Evolutionary conservation across 2,888 invertebrate genomes (phyloP), one percentile per base, ranked within the genome.

Genomic region (Biston stratarius): DNA sequence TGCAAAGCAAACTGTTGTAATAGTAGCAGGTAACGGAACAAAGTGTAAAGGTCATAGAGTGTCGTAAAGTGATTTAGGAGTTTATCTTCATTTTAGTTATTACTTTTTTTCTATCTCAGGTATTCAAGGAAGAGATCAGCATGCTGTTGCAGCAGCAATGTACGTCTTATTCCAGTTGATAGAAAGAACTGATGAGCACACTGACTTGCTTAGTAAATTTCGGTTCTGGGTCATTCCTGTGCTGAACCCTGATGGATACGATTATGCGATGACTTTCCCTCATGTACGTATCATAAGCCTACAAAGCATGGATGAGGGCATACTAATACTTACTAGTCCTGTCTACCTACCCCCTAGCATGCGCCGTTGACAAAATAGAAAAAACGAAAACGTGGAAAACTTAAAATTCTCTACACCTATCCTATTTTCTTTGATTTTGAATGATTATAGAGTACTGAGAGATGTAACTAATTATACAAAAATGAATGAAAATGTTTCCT

Each of bases 181-280:
- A 67, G 92, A 93, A 72, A 85, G 85, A 7, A 90, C 85, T 34
- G 87, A 89, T 1, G 73, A 83, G 12, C 91, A 93, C 66, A 5
- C 82, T 0, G 92, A 92, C 69, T 71, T 93, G 51, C 82, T 93
- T 0, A 76, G 80, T 0, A 90, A 87, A 76, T 93, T 85, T 70
- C 85, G 93, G 0, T 93, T 94, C 73, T 93, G 92, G 93, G 71
- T 94, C 10, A 85, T 94, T 60, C 93, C 93, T 6, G 90, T 94
- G 12, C 91, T 94, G 66, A 94, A 94, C 70, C 94, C 93, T 0
- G 93, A 94, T 72, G 93, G 93, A 66, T 94, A 93, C 70, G 92
- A 92, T 64, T 94, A 93, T 71, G 90, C 93, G 3, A 89, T 89
- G 85, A 92, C 90, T 1, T 93, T 94, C 76, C 87, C 90, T n/a